Base-by-base conservation (phyloP, 1,140 invertebrate species). In the Drosophila nannoptera region DNA sequence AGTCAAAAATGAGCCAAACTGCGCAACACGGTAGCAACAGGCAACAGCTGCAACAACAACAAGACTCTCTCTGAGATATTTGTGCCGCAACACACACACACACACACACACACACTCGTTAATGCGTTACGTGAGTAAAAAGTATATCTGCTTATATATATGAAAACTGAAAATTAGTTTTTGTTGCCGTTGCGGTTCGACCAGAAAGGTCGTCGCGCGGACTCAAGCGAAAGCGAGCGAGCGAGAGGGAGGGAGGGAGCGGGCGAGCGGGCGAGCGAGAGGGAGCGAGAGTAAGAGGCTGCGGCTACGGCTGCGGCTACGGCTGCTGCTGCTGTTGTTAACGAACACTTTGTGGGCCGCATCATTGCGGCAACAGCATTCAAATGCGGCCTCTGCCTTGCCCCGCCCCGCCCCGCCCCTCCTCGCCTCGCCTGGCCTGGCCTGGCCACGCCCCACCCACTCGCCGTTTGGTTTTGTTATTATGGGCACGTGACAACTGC, bases 401-500 rank as follows among this genome's bases (percentile, higher is more conserved):
- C 1, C 4, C 33, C 2, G 14, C n/a, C 45, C 7, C 33, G 7
- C 2, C 2, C 9, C 38, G 32, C 22, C 40, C 42, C 38, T 2
- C 22, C 22, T 3, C 1, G 22, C 22, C 22, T 22, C 1, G 22
- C 22, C 22, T n/a, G n/a, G n/a, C n/a, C 22, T 3, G 3, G 22
- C 22, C 22, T 22, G 22, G 22, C 22, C 22, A 22, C 22, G 22
- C 22, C 22, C 22, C 22, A 36, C 74, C 55, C 74, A 77, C 74
- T 53, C 50, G 52, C 22, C 60, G 54, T 69, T 66, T 82, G 76
- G 76, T 84, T 84, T 84, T 84, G 77, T 84, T 73, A 75, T 75
- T 83, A 66, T 73, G 76, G 76, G 81, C 80, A 84, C 80, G 80
- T 84, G 80, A 84, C 80, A 84, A 84, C 81, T 80, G 69, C 81